Evolutionary conservation across 2,888 invertebrate genomes (phyloP).

Genomic region (Eupsilia transversa): DNA sequence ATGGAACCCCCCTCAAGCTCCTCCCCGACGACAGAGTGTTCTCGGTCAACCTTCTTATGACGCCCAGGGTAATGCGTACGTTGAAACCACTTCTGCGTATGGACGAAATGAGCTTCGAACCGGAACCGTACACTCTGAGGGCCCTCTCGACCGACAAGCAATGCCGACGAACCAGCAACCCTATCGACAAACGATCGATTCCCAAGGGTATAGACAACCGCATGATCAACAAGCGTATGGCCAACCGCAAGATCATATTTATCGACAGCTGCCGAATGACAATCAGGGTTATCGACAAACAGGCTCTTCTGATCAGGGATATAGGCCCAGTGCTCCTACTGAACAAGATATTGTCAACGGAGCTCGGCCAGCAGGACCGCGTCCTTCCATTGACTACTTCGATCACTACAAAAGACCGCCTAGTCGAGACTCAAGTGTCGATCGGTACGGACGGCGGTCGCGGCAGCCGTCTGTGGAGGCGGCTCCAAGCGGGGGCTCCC

Average conservation of each 20-base stretch:
- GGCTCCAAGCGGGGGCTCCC: conserved; percentile 89
- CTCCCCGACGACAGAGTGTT: conserved; percentile 83
- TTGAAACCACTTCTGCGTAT: conserved; percentile 78
- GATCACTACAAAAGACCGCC: conserved; percentile 98
- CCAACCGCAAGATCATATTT: conserved; percentile 81
- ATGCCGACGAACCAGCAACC: conserved; percentile 76
- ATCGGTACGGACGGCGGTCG: conserved; percentile 94
- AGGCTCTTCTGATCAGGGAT: conserved; percentile 74
- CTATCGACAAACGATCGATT: conserved; percentile 77
- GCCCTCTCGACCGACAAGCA: conserved; percentile 76
- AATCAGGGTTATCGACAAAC: conserved; percentile 76
- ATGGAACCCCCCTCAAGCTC: conserved; percentile 79
- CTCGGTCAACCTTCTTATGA: conserved; percentile 83
- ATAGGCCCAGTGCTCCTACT: conserved; percentile 76
- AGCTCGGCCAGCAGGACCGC: conserved; percentile 79
- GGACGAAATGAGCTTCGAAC: conserved; percentile 82
- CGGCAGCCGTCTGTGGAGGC: conserved; percentile 95
- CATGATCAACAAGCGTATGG: conserved; percentile 88
- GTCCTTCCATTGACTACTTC: conserved; percentile 96
- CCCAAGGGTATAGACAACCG: conserved; percentile 80
- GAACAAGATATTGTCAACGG: conserved; percentile 85
- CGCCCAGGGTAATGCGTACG: conserved; percentile 77
- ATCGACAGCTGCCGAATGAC: conserved; percentile 79
- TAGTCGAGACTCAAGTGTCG: conserved; percentile 96
- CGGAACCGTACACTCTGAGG: conserved; percentile 85